Base-by-base conservation (phyloP, 2,888 invertebrate genomes). In the Syrphus vitripennis region DNA sequence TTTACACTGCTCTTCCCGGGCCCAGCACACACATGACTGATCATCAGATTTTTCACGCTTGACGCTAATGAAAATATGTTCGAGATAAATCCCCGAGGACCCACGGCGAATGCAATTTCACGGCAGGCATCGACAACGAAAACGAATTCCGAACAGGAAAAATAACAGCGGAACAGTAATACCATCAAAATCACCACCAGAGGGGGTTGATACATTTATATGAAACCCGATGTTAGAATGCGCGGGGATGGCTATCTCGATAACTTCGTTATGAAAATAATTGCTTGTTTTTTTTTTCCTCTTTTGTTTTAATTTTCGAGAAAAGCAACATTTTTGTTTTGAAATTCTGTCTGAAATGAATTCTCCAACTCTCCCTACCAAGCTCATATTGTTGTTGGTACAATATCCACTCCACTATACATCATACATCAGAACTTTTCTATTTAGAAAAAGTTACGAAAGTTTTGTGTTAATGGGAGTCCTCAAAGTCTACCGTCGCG, bases 21-120 rank as follows among this genome's bases (percentile, higher is more conserved):
- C n/a, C n/a, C n/a, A n/a, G n/a, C n/a, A n/a, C 80, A 74, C 69
- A 86, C 69, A 72, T 86, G 86, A 86, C 42, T 75, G 87, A 87
- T 87, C 83, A 83, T 79, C 83, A 71, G 83, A 87, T 87, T 87
- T 87, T 87, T 87, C 87, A 87, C 87, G 87, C 87, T 87, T 83
- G 87, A 87, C 79, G 83, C 79, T 83, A 87, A 87, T 87, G 87
- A 87, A 87, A 87, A 87, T 87, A 87, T 87, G 87, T 79, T 83
- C 67, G 42, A 29, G 40, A 79, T 83, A 79, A 86, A 78, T 75
- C 78, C 84, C 59, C 65, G 71, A 79, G 87, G 83, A 67, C 70
- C 76, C 61, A 42, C 42, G 55, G 45, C 63, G 72, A 81, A 71
- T 86, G 74, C 74, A 86, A 86, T 86, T 86, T 82, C 74, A 86